Percentiles rank a stretch among this genome's conserved stretches.
Evolutionary conservation across 1,140 invertebrate genomes (phyloP).

Genomic region (Drosophila nebulosa): DNA sequence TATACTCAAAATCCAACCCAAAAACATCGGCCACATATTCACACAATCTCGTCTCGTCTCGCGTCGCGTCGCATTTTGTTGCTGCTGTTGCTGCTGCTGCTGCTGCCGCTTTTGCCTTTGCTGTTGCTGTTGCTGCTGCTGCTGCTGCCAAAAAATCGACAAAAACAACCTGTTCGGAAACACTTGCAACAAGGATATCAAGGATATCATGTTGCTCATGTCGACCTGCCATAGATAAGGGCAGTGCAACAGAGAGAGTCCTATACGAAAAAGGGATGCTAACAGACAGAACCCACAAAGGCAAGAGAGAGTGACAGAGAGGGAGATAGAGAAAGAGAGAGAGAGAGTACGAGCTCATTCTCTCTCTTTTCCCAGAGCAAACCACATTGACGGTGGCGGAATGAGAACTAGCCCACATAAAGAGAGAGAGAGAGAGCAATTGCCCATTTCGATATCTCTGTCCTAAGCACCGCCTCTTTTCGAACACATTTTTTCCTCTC

Average conservation of each 20-base stretch:
- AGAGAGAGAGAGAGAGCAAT: slow-evolving; percentile 23
- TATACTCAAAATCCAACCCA: slow-evolving; percentile 67
- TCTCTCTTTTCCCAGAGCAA: background rate
- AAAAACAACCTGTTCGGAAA: slow-evolving; percentile 81
- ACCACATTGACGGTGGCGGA: background rate
- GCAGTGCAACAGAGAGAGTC: slow-evolving; percentile 5
- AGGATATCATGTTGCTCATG: slow-evolving; percentile 24
- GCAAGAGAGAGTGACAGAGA: slow-evolving; percentile 23
- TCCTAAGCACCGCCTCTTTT: slow-evolving; percentile 69
- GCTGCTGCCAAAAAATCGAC: slow-evolving; percentile 77
- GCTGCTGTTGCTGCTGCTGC: background rate
- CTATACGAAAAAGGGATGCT: background rate
- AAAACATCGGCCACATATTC: slow-evolving; percentile 63
- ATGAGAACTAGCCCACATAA: slow-evolving; percentile 18
- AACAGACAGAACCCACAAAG: background rate
- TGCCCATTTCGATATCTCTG: background rate
- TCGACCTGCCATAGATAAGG: slow-evolving; percentile 12
- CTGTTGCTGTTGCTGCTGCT: slow-evolving; percentile 12
- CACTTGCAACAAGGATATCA: slow-evolving; percentile 79
- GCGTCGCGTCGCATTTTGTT: background rate
- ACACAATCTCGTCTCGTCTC: slow-evolving; percentile 53
- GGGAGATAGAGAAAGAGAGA: slow-evolving; percentile 18
- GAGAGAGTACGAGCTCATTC: background rate
- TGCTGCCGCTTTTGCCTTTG: no score
- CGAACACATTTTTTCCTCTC: slow-evolving; percentile 34